Conservation (phyloP, 2,797 vertebrate genomes). For the Bufotes viridis region DNA sequence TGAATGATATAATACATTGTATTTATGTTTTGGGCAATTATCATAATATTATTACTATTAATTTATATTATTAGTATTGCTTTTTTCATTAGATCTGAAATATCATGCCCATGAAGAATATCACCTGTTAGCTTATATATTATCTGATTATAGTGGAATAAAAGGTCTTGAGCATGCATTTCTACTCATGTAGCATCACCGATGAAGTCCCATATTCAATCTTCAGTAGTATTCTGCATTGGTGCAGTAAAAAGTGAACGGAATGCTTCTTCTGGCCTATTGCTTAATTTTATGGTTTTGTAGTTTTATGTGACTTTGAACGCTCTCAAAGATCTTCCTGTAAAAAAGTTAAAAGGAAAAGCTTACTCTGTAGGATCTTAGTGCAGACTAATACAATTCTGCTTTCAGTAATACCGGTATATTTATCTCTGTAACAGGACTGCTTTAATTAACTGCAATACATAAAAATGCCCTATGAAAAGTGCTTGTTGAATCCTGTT, state of each 20-base stretch:
- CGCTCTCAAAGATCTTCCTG: slow-evolving; percentile 23
- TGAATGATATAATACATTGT: too few species aligned
- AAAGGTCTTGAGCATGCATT: too few species aligned
- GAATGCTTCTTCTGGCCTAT: slow-evolving; percentile 13
- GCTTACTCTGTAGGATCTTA: slow-evolving; percentile 33
- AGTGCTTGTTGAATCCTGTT: slow-evolving; percentile 23
- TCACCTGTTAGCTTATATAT: too few species aligned
- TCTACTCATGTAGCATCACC: not conserved
- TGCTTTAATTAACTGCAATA: slow-evolving; percentile 34
- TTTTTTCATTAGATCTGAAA: too few species aligned
- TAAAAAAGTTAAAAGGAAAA: slow-evolving; percentile 34
- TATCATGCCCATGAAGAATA: too few species aligned
- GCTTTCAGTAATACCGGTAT: not conserved
- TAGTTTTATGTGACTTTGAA: slow-evolving; percentile 36
- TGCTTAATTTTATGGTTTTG: slow-evolving; percentile 33
- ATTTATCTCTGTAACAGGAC: slow-evolving; percentile 14
- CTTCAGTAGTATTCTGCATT: slow-evolving; percentile 18
- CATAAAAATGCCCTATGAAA: slow-evolving; percentile 42
- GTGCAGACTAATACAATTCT: slow-evolving; percentile 35
- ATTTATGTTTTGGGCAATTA: too few species aligned
- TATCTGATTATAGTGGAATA: too few species aligned
- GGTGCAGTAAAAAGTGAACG: not conserved
- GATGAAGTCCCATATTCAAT: not conserved
- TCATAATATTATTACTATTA: too few species aligned
- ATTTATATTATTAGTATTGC: too few species aligned